phyloP scores from a whole-genome alignment of 1,140 invertebrate species.

The Sitodiplosis mosellana region DNA sequence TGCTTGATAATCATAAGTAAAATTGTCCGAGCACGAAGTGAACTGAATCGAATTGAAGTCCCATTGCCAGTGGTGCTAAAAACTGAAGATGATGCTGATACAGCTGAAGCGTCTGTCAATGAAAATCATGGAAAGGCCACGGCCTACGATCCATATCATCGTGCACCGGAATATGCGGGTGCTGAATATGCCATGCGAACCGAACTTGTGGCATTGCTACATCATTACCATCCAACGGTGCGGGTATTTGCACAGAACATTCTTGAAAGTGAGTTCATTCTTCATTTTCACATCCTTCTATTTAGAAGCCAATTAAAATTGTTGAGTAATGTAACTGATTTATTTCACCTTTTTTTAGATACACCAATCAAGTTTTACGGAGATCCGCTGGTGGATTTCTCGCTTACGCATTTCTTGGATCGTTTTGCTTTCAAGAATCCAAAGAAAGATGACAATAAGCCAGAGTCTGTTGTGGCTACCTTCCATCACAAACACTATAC shows the following conservation, averaged over 20 bases:
- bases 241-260: conserved; percentile 70
- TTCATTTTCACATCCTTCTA: no score
- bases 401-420: conserved; percentile 75
- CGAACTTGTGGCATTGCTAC: conserved; percentile 50
- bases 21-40: conserved; percentile 16
- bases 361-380: conserved; percentile 66
- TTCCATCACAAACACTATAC: conserved; percentile 14
- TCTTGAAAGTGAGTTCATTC: conserved; percentile 40
- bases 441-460: conserved; percentile 41
- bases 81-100: conserved; percentile 16
- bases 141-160: conserved; percentile 48
- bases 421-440: conserved; percentile 94
- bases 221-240: conserved; percentile 84
- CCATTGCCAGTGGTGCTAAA: neutral
- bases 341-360: conserved; percentile 26
- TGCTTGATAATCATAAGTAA: conserved; percentile 22
- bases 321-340: conserved; percentile 1
- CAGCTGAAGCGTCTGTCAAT: neutral
- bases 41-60: conserved; percentile 7
- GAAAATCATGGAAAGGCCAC: conserved; percentile 3
- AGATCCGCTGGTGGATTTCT: conserved; percentile 85
- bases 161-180: conserved; percentile 71
- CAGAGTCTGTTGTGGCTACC: conserved; percentile 10
- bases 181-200: conserved; percentile 44
- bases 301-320: no score